Evolutionary conservation across 2,888 invertebrate species (phyloP), one percentile per base, ranked within the genome.

Genomic region (Pherbina coryleti): DNA sequence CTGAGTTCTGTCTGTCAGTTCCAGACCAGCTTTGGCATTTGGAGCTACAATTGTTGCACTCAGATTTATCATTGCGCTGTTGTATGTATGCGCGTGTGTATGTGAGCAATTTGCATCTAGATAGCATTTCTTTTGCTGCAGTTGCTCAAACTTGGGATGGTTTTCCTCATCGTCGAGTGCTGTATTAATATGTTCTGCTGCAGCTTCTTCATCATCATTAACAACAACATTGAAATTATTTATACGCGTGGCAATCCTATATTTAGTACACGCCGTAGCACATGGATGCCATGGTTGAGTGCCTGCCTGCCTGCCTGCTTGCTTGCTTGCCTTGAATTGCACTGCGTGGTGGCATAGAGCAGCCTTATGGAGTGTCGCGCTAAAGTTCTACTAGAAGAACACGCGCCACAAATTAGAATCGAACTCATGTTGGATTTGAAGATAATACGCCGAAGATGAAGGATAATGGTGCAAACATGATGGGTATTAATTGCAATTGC

Each of bases 351-450:
- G 51, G 53, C 53, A 3, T 70, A 31, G 19, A 34, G 49, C 5
- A 60, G n/a, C 53, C n/a, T n/a, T n/a, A 70, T n/a, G 37, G 22
- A 53, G 14, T 72, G 64, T 31, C 51, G 44, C 17, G 64, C 19
- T 25, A 31, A n/a, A 31, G 28, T 71, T 31, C 19, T 57, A 44
- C 11, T 11, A 44, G 44, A 44, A 11, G 44, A 44, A 67, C 87
- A 87, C 87, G 88, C 87, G 88, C 87, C 87, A 85, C 87, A 87
- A 86, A 85, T 86, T 85, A 84, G 82, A 84, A 84, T 83, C 75
- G 77, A 49, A 62, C 77, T 76, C 60, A 62, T 60, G 53, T 70
- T 71, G 75, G 51, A 72, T 78, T 71, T 34, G 57, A 76, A 67
- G 76, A 79, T 78, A 79, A 76, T 73, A 44, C 49, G 37, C 51